A percentile compares a stretch with the other conserved stretches of the same genome.
These are phyloP conservation scores for Scleropages formosus DNA, from an alignment of 2,797 vertebrate genomes.

Conservation along the genomic window DNA sequence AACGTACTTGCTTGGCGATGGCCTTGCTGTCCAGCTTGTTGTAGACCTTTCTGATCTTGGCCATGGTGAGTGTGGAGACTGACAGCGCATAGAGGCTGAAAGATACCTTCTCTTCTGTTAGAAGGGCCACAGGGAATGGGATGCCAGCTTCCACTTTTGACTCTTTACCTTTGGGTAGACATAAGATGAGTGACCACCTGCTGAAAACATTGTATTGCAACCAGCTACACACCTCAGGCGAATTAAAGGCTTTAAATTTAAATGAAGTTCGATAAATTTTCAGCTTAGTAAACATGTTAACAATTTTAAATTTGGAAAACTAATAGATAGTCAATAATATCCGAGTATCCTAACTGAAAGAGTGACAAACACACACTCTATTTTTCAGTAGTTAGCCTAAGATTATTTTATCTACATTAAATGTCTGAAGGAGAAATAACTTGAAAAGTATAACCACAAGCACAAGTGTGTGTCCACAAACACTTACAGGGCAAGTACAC, in stretches of 20 bases:
- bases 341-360: background rate
- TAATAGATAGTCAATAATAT: too few relatives aligned
- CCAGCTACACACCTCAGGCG: too few relatives aligned
- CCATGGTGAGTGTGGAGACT: constrained; percentile 88
- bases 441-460: too few relatives aligned
- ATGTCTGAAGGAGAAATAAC: too few relatives aligned
- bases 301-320: too few relatives aligned
- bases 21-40: constrained; percentile 98
- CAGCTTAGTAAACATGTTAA: too few relatives aligned
- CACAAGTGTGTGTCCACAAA: background rate
- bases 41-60: constrained; percentile 93
- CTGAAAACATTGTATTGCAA: too few relatives aligned
- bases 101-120: constrained; percentile 94
- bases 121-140: constrained; percentile 76
- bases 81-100: constrained; percentile 93
- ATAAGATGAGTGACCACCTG: background rate
- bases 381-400: too few relatives aligned
- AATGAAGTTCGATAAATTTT: too few relatives aligned
- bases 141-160: constrained; percentile 80
- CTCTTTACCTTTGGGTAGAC: constrained; percentile 79
- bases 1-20: constrained; percentile 90
- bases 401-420: too few relatives aligned
- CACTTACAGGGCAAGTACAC: constrained; percentile 86
- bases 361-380: too few relatives aligned
- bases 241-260: too few relatives aligned